Percentiles rank a stretch among this genome's conserved stretches.
Evolutionary conservation across 2,888 invertebrate species (phyloP).

Genomic region (Actias luna): DNA sequence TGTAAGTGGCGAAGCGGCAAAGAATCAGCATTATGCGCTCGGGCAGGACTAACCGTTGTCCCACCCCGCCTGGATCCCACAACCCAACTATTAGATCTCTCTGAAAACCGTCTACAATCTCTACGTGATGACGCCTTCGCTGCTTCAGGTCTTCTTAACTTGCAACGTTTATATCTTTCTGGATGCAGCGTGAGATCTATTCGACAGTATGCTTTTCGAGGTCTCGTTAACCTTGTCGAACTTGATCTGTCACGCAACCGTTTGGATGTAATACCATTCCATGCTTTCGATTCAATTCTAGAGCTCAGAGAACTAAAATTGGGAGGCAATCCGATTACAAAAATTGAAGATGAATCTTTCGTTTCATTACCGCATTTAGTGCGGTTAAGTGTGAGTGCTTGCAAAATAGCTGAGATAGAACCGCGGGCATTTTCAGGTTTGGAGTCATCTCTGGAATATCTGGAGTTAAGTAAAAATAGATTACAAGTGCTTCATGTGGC

Average conservation of each 20-base stretch:
- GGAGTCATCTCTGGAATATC: slow-evolving; percentile 87
- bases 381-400: slow-evolving; percentile 87
- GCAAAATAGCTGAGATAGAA: slow-evolving; percentile 86
- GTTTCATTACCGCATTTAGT: slow-evolving; percentile 85
- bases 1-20: slow-evolving; percentile 95
- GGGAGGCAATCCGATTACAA: slow-evolving; percentile 87
- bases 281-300: slow-evolving; percentile 86
- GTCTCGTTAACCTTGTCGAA: slow-evolving; percentile 90
- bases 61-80: slow-evolving; percentile 88
- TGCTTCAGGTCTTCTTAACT: slow-evolving; percentile 87
- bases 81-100: slow-evolving; percentile 90
- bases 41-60: slow-evolving; percentile 87
- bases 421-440: slow-evolving; percentile 87
- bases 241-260: slow-evolving; percentile 90
- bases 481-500: slow-evolving; percentile 85
- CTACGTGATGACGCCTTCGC: slow-evolving; percentile 89
- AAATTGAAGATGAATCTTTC: slow-evolving; percentile 87
- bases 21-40: slow-evolving; percentile 90
- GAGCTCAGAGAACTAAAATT: slow-evolving; percentile 89
- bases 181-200: slow-evolving; percentile 86
- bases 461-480: slow-evolving; percentile 89
- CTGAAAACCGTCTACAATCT: slow-evolving; percentile 85
- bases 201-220: slow-evolving; percentile 88
- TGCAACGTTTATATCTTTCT: slow-evolving; percentile 89
- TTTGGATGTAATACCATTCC: slow-evolving; percentile 85